Percentiles rank a stretch among this genome's conserved stretches.
phyloP scores from a whole-genome alignment of 2,797 vertebrate genomes.

The Leptoclinus maculatus region DNA sequence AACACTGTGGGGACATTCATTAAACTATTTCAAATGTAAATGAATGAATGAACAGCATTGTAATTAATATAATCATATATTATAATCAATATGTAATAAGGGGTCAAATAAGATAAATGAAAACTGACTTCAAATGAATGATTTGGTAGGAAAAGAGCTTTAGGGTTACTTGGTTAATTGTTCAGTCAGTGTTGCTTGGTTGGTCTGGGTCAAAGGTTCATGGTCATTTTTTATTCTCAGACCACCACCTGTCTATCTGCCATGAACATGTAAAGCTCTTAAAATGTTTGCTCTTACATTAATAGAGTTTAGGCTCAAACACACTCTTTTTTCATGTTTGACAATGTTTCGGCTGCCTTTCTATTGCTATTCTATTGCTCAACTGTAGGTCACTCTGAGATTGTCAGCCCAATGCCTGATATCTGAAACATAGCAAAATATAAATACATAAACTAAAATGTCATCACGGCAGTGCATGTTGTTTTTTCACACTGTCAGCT shows the following conservation, averaged over 20 bases:
- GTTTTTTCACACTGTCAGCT: constrained; percentile 17
- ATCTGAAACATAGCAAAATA: constrained; percentile 9
- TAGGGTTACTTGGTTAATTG: background rate
- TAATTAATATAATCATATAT: background rate
- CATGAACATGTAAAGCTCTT: constrained; percentile 1
- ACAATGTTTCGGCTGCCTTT: background rate
- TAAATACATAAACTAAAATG: constrained; percentile 16
- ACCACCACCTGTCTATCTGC: background rate
- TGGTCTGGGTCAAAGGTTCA: constrained; percentile 10
- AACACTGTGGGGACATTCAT: background rate
- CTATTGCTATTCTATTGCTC: constrained; percentile 9
- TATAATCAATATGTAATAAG: background rate
- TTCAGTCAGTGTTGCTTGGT: background rate
- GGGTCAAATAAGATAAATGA: background rate
- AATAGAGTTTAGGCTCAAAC: background rate
- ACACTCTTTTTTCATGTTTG: background rate
- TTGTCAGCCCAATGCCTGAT: constrained; percentile 2
- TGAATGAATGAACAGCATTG: background rate
- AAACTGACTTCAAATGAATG: background rate
- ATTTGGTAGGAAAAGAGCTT: background rate
- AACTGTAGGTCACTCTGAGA: background rate
- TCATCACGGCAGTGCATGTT: constrained; percentile 13
- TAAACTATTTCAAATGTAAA: background rate
- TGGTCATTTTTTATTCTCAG: constrained; percentile 2
- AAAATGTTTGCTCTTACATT: no score